Evolutionary conservation across 1,140 invertebrate genomes (phyloP), one percentile per base, ranked within the genome.

Genomic region (Leptinotarsa lineolata): DNA sequence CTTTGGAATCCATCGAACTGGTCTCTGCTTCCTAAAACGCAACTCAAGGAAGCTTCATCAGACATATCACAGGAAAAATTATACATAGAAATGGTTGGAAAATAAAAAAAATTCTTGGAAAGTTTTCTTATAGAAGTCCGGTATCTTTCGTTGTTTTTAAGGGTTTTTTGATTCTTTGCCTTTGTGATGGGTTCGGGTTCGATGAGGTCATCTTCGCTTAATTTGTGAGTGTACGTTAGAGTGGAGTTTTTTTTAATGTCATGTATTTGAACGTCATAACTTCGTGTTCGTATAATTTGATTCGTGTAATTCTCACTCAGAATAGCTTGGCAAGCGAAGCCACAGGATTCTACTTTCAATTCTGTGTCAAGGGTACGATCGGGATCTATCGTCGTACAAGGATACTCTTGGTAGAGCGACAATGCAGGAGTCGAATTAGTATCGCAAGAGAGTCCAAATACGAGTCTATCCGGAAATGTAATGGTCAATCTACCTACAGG

Each of bases 401-500:
- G 85, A 81, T 89, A 85, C 30, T 86, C 85, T 72, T 87, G 84
- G 68, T 85, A 86, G 74, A 90, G 85, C 5, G 85, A 84, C 16
- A 89, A 83, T 21, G 84, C 77, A 39, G 89, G 74, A 12, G 81
- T 77, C 22, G 80, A 78, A 39, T 82, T 83, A 59, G 83, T 78
- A 30, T 68, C 75, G 77, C 90, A 91, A 5, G 84, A 84, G 1
- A 89, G 77, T 22, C 89, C 84, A 72, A 92, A 85, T 60, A 90
- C 86, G n/a, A 90, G 85, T 15, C 85, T 83, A 2, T 88, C 83
- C 8, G 92, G 91, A 77, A 89, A 91, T 11, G 87, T 86, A 8
- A 92, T 83, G 1, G 86, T 91, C 69, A 92, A 86, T 74, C 92
- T 86, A n/a, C 91, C 92, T 2, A 92, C 88, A 3, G 92, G 92